Evolutionary conservation across 2,113 vertebrate species (phyloP).

Genomic region (Onychostruthus taczanowskii): DNA sequence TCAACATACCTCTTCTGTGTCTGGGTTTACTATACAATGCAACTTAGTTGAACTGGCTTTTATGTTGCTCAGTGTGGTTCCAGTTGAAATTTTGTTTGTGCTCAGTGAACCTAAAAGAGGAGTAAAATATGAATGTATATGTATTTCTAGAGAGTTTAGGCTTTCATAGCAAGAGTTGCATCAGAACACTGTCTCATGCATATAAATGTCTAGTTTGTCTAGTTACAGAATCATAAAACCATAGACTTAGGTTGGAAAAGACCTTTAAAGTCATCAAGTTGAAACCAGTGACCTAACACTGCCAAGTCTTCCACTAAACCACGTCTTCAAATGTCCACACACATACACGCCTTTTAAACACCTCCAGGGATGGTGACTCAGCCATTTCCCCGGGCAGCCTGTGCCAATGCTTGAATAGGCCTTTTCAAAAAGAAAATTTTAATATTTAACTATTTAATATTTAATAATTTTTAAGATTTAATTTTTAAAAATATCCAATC

Average conservation of each 20-base stretch:
- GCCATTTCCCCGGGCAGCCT: background rate
- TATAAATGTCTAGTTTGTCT: background rate
- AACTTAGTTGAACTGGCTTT: conserved; percentile 44
- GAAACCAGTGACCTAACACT: background rate
- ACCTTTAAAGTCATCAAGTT: background rate
- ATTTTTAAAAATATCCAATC: background rate
- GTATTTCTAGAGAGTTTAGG: background rate
- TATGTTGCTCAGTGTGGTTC: conserved; percentile 38
- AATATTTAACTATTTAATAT: background rate
- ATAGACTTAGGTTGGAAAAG: background rate
- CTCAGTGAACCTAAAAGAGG: conserved; percentile 49
- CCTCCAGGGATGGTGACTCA: background rate
- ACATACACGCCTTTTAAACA: background rate
- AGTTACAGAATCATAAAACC: background rate
- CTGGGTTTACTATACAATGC: conserved; percentile 45
- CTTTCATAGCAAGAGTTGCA: background rate
- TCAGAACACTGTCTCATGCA: background rate
- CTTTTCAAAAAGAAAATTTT: background rate
- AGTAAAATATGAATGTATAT: background rate
- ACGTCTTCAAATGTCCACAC: background rate
- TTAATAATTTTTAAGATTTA: background rate
- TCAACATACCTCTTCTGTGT: conserved; percentile 74
- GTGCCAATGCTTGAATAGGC: background rate
- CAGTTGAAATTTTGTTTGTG: conserved; percentile 7
- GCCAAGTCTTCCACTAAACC: background rate